A percentile compares a stretch with the other conserved stretches of the same genome.
phyloP scores from a whole-genome alignment of 37 sponge, comb jelly and placozoan genomes.

The Haliclona indistincta region DNA sequence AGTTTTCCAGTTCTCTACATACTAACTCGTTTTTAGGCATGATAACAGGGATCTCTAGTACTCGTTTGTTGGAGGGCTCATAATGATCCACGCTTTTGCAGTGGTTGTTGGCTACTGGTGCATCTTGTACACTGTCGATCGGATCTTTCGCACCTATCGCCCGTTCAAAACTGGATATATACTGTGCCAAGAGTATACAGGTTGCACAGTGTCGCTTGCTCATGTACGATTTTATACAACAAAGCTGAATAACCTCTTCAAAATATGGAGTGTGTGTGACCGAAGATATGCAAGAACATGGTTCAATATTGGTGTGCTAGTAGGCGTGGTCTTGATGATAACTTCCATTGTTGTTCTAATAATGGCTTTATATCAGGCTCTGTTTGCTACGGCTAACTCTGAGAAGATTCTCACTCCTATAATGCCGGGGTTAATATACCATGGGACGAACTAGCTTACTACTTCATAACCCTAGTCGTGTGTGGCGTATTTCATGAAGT shows the following conservation, averaged over 20 bases:
- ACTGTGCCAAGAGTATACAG: conserved; percentile 40
- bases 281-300: conserved; percentile 32
- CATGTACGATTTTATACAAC: conserved; percentile 71
- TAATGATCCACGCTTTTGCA: conserved; percentile 37
- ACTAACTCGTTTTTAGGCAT: neutral
- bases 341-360: conserved; percentile 57
- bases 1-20: neutral
- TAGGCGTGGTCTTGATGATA: conserved; percentile 70
- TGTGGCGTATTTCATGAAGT: conserved; percentile 93
- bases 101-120: conserved; percentile 52
- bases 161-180: conserved; percentile 36
- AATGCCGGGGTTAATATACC: conserved; percentile 97
- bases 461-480: conserved; percentile 75
- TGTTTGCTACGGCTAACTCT: conserved; percentile 1
- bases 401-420: conserved; percentile 79
- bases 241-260: conserved; percentile 61
- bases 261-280: conserved; percentile 23
- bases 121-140: conserved; percentile 42
- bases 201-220: conserved; percentile 61
- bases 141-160: conserved; percentile 19
- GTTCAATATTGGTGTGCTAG: conserved; percentile 69
- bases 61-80: no score
- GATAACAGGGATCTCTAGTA: no score
- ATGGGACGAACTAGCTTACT: conserved; percentile 79
- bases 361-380: conserved; percentile 48